Conservation (phyloP, 2,797 vertebrate species). For the Fundulus diaphanus region DNA sequence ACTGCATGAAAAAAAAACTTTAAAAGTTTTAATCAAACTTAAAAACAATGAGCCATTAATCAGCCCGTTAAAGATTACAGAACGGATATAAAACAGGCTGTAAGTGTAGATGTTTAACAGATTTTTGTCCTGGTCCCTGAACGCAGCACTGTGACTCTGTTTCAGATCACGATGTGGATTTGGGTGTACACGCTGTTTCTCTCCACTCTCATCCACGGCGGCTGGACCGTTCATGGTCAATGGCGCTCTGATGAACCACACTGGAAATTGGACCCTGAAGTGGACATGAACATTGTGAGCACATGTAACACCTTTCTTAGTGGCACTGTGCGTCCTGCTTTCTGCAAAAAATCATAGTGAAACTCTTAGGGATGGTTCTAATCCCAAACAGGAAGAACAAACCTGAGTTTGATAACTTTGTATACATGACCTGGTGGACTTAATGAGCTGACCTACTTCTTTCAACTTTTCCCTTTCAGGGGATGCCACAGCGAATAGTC, state of each 20-base stretch:
- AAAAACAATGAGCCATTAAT: too few species aligned
- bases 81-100: neutral
- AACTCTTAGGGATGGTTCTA: neutral
- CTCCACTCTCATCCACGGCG: neutral
- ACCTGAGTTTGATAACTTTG: neutral
- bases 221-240: neutral
- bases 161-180: slow-evolving; percentile 41
- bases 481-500: too few species aligned
- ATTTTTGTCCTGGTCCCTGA: neutral
- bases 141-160: slow-evolving; percentile 5
- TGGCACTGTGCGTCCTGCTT: neutral
- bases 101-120: neutral
- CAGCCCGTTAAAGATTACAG: neutral
- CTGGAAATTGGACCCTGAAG: slow-evolving; percentile 77
- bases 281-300: slow-evolving; percentile 84
- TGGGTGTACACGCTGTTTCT: slow-evolving; percentile 46
- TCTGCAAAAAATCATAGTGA: neutral
- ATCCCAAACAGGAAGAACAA: neutral
- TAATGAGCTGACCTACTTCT: neutral
- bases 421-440: neutral
- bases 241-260: neutral
- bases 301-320: neutral
- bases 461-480: too few species aligned
- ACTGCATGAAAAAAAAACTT: too few species aligned
- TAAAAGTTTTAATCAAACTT: too few species aligned